Percentiles rank a stretch among this genome's conserved stretches.
phyloP scores from a whole-genome alignment of 2,888 invertebrate species.

The Macrophya annulata region DNA sequence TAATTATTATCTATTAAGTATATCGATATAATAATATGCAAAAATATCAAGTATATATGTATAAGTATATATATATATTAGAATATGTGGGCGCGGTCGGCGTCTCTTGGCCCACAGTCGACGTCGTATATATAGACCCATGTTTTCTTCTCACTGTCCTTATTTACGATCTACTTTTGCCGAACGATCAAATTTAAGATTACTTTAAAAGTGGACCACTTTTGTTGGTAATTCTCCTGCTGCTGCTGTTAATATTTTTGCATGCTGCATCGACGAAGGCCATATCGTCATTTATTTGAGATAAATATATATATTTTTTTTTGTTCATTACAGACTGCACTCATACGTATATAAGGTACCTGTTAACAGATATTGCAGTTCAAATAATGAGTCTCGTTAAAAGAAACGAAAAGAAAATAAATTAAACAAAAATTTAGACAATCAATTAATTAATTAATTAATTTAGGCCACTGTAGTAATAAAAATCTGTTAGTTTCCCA shows the following conservation, averaged over 20 bases:
- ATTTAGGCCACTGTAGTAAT: background rate
- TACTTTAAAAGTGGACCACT: slow-evolving; percentile 45
- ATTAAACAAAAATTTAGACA: background rate
- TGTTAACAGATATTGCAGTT: background rate
- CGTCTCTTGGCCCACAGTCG: background rate
- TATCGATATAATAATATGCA: background rate
- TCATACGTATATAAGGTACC: background rate
- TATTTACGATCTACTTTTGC: slow-evolving; percentile 46
- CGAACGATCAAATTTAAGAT: slow-evolving; percentile 11
- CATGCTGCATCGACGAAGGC: slow-evolving; percentile 31
- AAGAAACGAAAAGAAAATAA: too few species aligned
- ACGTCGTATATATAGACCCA: background rate
- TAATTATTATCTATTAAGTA: slow-evolving; percentile 6
- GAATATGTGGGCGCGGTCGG: slow-evolving; percentile 19
- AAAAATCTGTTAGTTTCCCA: slow-evolving; percentile 4
- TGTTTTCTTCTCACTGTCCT: slow-evolving; percentile 17
- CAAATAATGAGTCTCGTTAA: background rate
- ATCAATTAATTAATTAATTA: background rate
- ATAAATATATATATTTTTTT: background rate
- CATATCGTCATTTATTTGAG: background rate
- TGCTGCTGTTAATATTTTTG: slow-evolving; percentile 11
- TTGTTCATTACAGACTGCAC: background rate
- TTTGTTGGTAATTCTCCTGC: background rate
- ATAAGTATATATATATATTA: background rate
- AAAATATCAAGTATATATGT: background rate